Conservation (phyloP, 1,140 invertebrate genomes). For the Drosophila pectinifera region DNA sequence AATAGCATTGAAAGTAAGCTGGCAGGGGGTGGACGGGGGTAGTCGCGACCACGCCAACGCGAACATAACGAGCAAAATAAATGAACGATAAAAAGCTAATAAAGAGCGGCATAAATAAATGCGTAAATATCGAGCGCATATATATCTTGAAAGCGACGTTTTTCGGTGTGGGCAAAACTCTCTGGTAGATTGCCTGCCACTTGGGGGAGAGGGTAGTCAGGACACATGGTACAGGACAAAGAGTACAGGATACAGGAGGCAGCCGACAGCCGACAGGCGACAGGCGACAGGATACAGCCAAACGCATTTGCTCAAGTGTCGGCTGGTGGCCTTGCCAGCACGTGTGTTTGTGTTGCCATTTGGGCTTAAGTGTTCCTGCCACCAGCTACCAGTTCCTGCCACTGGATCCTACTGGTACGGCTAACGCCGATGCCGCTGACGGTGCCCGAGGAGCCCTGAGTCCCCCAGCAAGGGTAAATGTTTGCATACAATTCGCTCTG, state of each 20-base stretch:
- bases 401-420: slow-evolving; percentile 24
- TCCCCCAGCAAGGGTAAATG: slow-evolving; percentile 27
- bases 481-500: slow-evolving; percentile 41
- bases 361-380: slow-evolving; percentile 51
- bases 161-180: slow-evolving; percentile 6
- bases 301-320: slow-evolving; percentile 46
- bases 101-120: slow-evolving; percentile 80
- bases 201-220: slow-evolving; percentile 13
- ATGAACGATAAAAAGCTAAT: slow-evolving; percentile 81
- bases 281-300: slow-evolving; percentile 7
- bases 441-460: not conserved
- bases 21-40: not conserved
- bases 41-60: slow-evolving; percentile 31
- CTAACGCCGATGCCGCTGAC: slow-evolving; percentile 8
- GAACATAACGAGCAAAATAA: slow-evolving; percentile 76
- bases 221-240: not conserved
- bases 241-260: slow-evolving; percentile 6
- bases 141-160: slow-evolving; percentile 29
- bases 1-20: slow-evolving; percentile 49
- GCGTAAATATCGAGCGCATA: slow-evolving; percentile 65
- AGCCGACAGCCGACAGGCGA: not conserved
- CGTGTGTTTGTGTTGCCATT: slow-evolving; percentile 62
- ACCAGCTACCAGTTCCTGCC: slow-evolving; percentile 15
- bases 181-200: slow-evolving; percentile 52
- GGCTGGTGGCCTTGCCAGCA: slow-evolving; percentile 39